These are phyloP conservation scores for Pogoniulus pusillus DNA, from an alignment of 2,797 vertebrate genomes.

Conservation along the genomic window DNA sequence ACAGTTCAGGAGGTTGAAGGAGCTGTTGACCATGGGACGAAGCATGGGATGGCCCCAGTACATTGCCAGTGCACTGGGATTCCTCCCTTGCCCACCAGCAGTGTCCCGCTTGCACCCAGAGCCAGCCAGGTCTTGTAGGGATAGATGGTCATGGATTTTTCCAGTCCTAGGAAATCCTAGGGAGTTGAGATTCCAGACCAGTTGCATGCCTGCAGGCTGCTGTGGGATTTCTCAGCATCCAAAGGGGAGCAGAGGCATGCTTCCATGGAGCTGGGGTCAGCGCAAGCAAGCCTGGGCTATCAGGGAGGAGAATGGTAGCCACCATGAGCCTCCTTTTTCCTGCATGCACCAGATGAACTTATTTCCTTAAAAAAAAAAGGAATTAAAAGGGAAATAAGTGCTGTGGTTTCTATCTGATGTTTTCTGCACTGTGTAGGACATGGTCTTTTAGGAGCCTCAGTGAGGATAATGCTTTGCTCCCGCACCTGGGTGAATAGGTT, in stretches of 20 bases:
- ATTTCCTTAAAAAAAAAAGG: not conserved
- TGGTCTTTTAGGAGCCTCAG: not conserved
- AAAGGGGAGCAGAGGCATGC: not conserved
- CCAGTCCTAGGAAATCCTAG: not conserved
- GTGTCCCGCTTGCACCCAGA: accelerated
- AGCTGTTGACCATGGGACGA: not conserved
- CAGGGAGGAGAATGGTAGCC: not conserved
- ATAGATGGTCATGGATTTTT: not conserved
- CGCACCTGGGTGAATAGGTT: accelerated
- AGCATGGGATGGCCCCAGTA: not conserved
- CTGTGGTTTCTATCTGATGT: not conserved
- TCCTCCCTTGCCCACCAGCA: not conserved
- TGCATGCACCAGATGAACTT: not conserved
- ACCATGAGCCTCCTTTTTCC: not conserved
- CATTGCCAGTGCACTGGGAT: not conserved
- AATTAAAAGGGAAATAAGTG: not conserved
- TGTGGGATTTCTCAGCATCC: not conserved
- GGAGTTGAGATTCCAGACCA: not conserved
- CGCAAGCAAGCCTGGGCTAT: not conserved
- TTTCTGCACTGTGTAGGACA: not conserved
- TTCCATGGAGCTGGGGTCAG: not conserved
- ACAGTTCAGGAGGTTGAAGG: not conserved
- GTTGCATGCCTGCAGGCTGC: not conserved
- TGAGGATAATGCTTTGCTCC: not conserved
- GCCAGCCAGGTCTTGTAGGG: not conserved